Evolutionary conservation across 2,888 invertebrate genomes (phyloP).

Genomic region (Drosophila parthenogenetica): DNA sequence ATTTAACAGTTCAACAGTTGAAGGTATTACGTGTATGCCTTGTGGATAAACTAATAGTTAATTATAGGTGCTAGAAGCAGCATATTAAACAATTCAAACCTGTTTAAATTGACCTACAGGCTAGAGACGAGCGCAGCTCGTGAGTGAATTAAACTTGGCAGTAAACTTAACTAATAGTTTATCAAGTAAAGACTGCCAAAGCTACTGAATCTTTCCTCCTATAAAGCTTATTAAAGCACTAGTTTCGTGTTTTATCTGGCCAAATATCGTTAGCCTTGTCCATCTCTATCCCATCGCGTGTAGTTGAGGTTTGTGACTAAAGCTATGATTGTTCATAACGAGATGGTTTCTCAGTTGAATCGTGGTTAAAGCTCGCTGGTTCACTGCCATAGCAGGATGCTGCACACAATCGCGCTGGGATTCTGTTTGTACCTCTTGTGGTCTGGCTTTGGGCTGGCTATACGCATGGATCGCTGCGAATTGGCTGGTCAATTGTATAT

Average conservation of each 20-base stretch:
- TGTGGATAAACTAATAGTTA: constrained; percentile 43
- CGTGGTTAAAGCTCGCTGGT: constrained; percentile 19
- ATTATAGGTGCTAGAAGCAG: constrained; percentile 47
- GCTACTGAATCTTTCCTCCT: too few relatives aligned
- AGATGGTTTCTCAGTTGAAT: constrained; percentile 28
- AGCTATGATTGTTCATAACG: constrained; percentile 14
- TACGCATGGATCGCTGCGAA: constrained; percentile 77
- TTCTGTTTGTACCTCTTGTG: constrained; percentile 23
- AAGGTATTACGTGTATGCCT: constrained; percentile 9
- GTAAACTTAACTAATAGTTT: not conserved
- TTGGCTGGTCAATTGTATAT: constrained; percentile 82
- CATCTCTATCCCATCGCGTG: constrained; percentile 46
- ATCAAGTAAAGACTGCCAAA: too few relatives aligned
- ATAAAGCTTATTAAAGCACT: too few relatives aligned
- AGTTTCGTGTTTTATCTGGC: not conserved
- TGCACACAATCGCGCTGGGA: constrained; percentile 27
- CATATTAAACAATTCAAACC: constrained; percentile 55
- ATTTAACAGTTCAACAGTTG: constrained; percentile 11
- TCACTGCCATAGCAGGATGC: constrained; percentile 27
- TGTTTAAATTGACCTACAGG: constrained; percentile 55
- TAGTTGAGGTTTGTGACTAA: constrained; percentile 19
- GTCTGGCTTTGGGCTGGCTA: constrained; percentile 26
- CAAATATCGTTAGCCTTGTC: not conserved
- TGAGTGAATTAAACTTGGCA: not conserved
- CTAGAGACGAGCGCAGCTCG: constrained; percentile 43